phyloP scores from a whole-genome alignment of 2,113 vertebrate genomes.

The Rhea pennata region DNA sequence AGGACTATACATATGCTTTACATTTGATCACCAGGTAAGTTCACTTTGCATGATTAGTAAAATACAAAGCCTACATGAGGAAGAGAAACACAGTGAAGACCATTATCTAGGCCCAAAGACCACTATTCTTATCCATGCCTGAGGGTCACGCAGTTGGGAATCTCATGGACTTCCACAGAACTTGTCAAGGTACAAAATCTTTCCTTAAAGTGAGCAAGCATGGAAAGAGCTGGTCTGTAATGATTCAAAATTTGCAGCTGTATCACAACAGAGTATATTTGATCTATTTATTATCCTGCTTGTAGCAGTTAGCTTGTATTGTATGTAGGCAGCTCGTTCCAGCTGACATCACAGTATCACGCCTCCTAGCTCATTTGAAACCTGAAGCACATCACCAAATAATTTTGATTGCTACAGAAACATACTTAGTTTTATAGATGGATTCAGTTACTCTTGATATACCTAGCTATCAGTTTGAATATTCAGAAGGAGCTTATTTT shows the following conservation, averaged over 20 bases:
- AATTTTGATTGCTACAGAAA: conserved; percentile 58
- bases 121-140: not conserved
- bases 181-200: not conserved
- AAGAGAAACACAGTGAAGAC: not conserved
- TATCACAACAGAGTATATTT: not conserved
- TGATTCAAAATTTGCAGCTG: not conserved
- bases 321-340: conserved; percentile 48
- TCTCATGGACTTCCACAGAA: not conserved
- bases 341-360: conserved; percentile 47
- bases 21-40: not conserved
- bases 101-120: not conserved
- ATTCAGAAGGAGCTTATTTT: conserved; percentile 37
- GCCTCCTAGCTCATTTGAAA: conserved; percentile 60
- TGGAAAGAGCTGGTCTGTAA: not conserved
- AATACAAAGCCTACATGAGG: not conserved
- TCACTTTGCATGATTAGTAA: not conserved
- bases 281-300: not conserved
- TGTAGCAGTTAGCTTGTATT: not conserved
- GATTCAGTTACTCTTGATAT: conserved; percentile 40
- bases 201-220: not conserved
- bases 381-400: conserved; percentile 8
- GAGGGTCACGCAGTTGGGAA: not conserved
- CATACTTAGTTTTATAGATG: conserved; percentile 42
- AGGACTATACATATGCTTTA: not conserved
- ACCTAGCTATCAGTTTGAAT: conserved; percentile 45